Conservation (phyloP, 2,888 invertebrate species). For the Abrostola triplasia region DNA sequence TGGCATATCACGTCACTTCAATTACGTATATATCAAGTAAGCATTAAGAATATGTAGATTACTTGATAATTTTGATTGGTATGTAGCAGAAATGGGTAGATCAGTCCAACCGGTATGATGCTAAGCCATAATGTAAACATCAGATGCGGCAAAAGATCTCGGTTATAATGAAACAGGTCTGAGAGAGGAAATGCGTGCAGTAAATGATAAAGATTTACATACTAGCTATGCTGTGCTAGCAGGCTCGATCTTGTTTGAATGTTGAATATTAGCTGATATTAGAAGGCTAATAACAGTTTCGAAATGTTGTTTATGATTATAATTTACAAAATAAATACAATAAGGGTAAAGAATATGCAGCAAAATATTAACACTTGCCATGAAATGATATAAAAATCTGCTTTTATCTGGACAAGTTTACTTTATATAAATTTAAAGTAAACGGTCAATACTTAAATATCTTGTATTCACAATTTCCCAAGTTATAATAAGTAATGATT, state of each 20-base stretch:
- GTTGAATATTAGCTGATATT: constrained; percentile 45
- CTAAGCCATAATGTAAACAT: constrained; percentile 60
- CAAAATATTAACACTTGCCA: background rate
- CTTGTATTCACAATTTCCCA: background rate
- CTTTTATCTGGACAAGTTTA: background rate
- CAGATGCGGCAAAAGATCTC: constrained; percentile 55
- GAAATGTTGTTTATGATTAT: no score
- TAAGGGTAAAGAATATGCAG: background rate
- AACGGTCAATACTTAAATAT: background rate
- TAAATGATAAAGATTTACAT: constrained; percentile 79
- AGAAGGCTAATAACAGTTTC: background rate
- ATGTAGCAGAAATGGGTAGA: constrained; percentile 47
- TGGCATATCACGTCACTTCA: constrained; percentile 43
- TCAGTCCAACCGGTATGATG: constrained; percentile 46
- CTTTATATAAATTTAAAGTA: background rate
- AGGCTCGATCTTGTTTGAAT: constrained; percentile 59
- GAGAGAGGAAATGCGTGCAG: constrained; percentile 79
- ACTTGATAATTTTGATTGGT: constrained; percentile 48
- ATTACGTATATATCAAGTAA: constrained; percentile 47
- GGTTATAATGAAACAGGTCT: constrained; percentile 63
- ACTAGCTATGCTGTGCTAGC: constrained; percentile 58
- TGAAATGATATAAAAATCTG: background rate
- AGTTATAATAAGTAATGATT: background rate
- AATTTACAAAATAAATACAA: no score
- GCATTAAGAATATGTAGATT: constrained; percentile 49